These are phyloP conservation scores for Girardinus metallicus DNA, from an alignment of 2,797 vertebrate genomes.

Conservation along the genomic window DNA sequence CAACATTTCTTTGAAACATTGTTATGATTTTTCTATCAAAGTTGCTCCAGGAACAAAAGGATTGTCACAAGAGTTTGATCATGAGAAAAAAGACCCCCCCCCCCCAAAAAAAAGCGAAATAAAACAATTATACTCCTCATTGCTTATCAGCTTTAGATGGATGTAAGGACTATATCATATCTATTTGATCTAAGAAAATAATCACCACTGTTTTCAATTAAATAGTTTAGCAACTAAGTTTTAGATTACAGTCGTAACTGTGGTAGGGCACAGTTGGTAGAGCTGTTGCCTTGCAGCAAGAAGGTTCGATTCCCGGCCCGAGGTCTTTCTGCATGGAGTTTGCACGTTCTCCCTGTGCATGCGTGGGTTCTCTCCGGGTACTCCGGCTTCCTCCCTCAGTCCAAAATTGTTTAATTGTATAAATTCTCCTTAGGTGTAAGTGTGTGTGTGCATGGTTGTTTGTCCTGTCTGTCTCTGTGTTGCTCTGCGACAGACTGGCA, in stretches of 20 bases:
- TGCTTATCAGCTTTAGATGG: neutral
- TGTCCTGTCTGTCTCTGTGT: no score
- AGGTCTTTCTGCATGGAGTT: no score
- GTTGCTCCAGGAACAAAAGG: neutral
- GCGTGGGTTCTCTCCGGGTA: no score
- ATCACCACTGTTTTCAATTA: neutral
- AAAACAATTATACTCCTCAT: neutral
- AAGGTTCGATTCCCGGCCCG: no score
- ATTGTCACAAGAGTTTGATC: neutral
- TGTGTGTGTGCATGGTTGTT: no score
- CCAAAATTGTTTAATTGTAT: no score
- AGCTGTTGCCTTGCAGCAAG: no score
- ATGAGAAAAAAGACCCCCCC: neutral
- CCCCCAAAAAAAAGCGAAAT: no score
- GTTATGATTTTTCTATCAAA: neutral
- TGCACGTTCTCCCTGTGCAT: no score
- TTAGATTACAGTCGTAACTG: neutral
- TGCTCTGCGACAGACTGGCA: no score
- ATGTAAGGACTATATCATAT: neutral
- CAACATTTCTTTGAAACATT: conserved; percentile 29
- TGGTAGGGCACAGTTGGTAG: neutral
- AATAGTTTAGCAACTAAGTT: neutral
- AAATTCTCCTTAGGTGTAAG: no score
- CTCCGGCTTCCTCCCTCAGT: no score
- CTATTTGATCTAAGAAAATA: neutral